Conservation (phyloP, 2,113 vertebrate species). For the Plectropomus leopardus region DNA sequence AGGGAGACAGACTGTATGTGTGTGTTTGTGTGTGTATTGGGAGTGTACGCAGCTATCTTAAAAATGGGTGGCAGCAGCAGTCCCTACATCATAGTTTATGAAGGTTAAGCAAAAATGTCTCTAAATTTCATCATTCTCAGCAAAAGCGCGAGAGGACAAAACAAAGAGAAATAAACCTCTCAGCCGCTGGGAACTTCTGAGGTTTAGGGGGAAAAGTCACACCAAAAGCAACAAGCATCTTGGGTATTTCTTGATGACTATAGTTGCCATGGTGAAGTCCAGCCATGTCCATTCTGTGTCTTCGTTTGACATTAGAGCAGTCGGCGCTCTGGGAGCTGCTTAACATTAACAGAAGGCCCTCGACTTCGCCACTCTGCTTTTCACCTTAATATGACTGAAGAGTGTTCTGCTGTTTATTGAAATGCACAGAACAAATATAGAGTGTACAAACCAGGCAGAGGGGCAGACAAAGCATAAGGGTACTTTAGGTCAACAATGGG, state of each 20-base stretch:
- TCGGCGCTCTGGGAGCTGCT: conserved; percentile 25
- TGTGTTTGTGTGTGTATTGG: neutral
- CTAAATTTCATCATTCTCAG: conserved; percentile 59
- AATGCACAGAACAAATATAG: conserved; percentile 31
- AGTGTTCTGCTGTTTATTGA: conserved; percentile 22
- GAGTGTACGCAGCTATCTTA: neutral
- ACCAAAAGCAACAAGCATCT: conserved; percentile 20
- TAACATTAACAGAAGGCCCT: conserved; percentile 48
- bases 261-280: conserved; percentile 54
- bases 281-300: conserved; percentile 1
- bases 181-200: conserved; percentile 30
- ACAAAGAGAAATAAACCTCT: conserved; percentile 61
- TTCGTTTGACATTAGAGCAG: conserved; percentile 38
- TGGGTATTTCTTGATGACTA: conserved; percentile 33
- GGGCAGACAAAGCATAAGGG: neutral
- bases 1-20: conserved; percentile 52
- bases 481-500: conserved; percentile 31
- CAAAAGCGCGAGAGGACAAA: conserved; percentile 27
- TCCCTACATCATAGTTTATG: conserved; percentile 51
- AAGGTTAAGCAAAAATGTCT: conserved; percentile 66
- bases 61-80: conserved; percentile 21
- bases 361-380: conserved; percentile 30
- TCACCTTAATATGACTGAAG: conserved; percentile 40
- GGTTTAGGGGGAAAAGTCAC: conserved; percentile 14
- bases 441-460: neutral